Conservation (phyloP, 1,140 invertebrate genomes). For the Anthonomus grandis region DNA sequence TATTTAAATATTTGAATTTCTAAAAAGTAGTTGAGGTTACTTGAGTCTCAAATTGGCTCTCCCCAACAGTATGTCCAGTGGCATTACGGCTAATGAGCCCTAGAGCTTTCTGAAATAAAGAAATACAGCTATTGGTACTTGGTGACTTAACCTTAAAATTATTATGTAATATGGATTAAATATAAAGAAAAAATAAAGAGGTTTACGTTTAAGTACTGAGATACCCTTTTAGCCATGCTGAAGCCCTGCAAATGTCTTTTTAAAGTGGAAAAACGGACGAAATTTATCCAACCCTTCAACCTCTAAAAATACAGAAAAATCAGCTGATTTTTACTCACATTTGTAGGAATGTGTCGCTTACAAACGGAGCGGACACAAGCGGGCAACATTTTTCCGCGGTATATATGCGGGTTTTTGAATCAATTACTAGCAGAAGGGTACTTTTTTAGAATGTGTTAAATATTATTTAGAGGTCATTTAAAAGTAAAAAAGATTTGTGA, state of each 20-base stretch:
- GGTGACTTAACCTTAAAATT: slow-evolving; percentile 9
- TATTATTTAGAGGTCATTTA: slow-evolving; percentile 22
- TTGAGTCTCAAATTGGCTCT: slow-evolving; percentile 72
- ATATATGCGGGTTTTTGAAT: background rate
- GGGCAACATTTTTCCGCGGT: slow-evolving; percentile 31
- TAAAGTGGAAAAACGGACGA: slow-evolving; percentile 3
- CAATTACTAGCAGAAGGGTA: background rate
- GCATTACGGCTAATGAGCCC: slow-evolving; percentile 53
- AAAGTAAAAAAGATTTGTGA: slow-evolving; percentile 9
- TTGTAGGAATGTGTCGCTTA: slow-evolving; percentile 26
- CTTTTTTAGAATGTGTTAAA: background rate
- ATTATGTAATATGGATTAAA: slow-evolving; percentile 20
- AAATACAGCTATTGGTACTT: slow-evolving; percentile 1
- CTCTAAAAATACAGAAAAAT: slow-evolving; percentile 20
- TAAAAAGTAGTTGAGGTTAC: slow-evolving; percentile 43
- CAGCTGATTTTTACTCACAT: slow-evolving; percentile 31
- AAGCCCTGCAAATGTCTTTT: slow-evolving; percentile 7
- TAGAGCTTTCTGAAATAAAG: slow-evolving; percentile 31
- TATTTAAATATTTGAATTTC: background rate
- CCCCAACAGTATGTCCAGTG: slow-evolving; percentile 52
- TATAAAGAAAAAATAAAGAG: slow-evolving; percentile 2
- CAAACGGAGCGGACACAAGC: slow-evolving; percentile 30
- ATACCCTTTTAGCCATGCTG: slow-evolving; percentile 31
- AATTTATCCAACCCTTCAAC: slow-evolving; percentile 1
- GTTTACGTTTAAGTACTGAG: slow-evolving; percentile 31